Conservation (phyloP, 2,797 vertebrate species). For the Cossypha caffra region DNA sequence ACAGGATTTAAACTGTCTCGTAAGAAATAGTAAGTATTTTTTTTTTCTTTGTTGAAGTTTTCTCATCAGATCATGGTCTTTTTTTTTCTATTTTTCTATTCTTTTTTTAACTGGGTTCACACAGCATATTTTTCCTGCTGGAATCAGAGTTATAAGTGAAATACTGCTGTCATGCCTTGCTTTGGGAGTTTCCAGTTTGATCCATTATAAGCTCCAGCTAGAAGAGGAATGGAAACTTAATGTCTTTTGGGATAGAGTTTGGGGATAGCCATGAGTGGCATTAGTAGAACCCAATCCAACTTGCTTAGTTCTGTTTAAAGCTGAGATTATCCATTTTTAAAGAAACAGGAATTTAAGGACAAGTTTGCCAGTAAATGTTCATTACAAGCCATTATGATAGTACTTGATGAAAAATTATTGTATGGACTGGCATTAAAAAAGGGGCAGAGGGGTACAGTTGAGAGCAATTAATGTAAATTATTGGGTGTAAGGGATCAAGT, state of each 20-base stretch:
- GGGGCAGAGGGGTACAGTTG: background rate
- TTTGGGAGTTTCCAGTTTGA: background rate
- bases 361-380: background rate
- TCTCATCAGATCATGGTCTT: background rate
- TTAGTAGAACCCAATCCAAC: background rate
- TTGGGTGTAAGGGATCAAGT: background rate
- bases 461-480: background rate
- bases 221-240: background rate
- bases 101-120: background rate
- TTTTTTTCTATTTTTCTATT: background rate
- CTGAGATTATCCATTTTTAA: background rate
- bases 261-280: background rate
- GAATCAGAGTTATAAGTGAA: background rate
- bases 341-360: background rate
- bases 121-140: background rate
- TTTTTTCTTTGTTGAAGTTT: background rate
- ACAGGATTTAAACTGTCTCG: conserved; percentile 74
- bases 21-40: conserved; percentile 76
- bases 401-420: background rate
- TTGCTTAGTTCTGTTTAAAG: background rate
- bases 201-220: background rate
- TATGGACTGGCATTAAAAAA: background rate
- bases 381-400: background rate
- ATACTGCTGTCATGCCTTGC: background rate
- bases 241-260: background rate